Percentiles rank a stretch among this genome's conserved stretches.
phyloP scores from a whole-genome alignment of 2,888 invertebrate species.

The Baronia brevicornis region DNA sequence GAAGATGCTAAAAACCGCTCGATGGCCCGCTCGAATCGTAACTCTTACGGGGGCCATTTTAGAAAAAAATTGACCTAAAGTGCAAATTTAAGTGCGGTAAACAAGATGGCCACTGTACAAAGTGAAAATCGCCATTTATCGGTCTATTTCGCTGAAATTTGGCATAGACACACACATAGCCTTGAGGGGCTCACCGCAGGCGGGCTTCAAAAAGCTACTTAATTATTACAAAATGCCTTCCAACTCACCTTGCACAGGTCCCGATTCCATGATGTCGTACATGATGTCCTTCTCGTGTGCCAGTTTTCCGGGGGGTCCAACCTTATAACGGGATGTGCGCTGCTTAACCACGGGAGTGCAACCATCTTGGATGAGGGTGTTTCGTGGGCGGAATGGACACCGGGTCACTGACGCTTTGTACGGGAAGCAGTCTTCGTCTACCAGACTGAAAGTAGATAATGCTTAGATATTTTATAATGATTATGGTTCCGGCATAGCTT shows the following conservation, averaged over 20 bases:
- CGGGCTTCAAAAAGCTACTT: not conserved
- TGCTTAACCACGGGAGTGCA: conserved; percentile 70
- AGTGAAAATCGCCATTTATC: too few species aligned
- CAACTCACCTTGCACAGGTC: conserved; percentile 91
- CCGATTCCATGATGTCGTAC: conserved; percentile 92
- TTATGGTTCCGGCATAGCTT: too few species aligned
- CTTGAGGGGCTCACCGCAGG: not conserved
- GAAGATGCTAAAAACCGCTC: too few species aligned
- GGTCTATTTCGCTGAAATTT: too few species aligned
- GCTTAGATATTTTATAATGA: too few species aligned
- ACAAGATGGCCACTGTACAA: too few species aligned
- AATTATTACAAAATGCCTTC: not conserved
- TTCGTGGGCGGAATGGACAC: conserved; percentile 77
- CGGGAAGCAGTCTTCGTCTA: conserved; percentile 90
- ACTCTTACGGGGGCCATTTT: too few species aligned
- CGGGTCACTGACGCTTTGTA: conserved; percentile 78
- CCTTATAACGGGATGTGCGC: conserved; percentile 79
- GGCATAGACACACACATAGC: too few species aligned
- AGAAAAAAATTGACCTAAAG: too few species aligned
- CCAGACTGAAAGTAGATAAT: conserved; percentile 77
- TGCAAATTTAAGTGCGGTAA: too few species aligned
- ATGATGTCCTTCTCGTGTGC: conserved; percentile 89
- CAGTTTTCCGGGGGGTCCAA: conserved; percentile 85
- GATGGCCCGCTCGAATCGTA: too few species aligned
- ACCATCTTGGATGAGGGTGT: conserved; percentile 65